Base-by-base conservation (phyloP, 2,797 vertebrate genomes). In the Chaetodon trifasciatus region DNA sequence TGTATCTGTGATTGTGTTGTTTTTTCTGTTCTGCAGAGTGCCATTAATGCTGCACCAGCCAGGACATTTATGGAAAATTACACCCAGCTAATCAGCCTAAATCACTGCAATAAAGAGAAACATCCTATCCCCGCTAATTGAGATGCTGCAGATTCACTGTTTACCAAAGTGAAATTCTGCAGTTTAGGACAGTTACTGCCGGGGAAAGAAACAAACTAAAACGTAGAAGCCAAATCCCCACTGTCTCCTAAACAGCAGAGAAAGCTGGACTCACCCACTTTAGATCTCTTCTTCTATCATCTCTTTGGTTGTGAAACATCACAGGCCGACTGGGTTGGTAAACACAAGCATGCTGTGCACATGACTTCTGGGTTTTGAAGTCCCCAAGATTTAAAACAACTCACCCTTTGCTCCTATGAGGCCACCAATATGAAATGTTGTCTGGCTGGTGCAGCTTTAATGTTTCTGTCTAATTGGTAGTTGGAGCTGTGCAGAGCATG, bases 31-130 rank as follows among this genome's bases (percentile, higher is more conserved):
- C 76, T 78, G 81, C 76, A 82, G 70, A 75, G 73, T 0, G 67
- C 61, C 67, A 77, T 74, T 71, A 79, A 68, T 84, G 83, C 79
- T 68, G 75, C 86, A 79, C 55, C 85, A 68, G 74, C 52, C 79
- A 84, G 82, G 64, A 88, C 65, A 81, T 79, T 91, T 85, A 79
- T 75, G 83, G 83, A 65, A 83, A 88, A 89, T 85, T 76, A 86
- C 82, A 86, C 76, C 62, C 74, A 63, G 67, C 77, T 88, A 87
- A 92, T 92, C 85, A 89, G 79, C 74, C 75, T 40, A 62, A 86
- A 88, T 88, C 86, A 70, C 87, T 24, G 72, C 86, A 80, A 78
- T 88, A 84, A 79, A 89, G 71, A 70, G 42, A 28, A 81, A 74
- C 77, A 75, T 81, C 81, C 76, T 82, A 77, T 74, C 78, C 3